Conservation (phyloP, 2,113 vertebrate species). For the Sinocyclocheilus grahami region DNA sequence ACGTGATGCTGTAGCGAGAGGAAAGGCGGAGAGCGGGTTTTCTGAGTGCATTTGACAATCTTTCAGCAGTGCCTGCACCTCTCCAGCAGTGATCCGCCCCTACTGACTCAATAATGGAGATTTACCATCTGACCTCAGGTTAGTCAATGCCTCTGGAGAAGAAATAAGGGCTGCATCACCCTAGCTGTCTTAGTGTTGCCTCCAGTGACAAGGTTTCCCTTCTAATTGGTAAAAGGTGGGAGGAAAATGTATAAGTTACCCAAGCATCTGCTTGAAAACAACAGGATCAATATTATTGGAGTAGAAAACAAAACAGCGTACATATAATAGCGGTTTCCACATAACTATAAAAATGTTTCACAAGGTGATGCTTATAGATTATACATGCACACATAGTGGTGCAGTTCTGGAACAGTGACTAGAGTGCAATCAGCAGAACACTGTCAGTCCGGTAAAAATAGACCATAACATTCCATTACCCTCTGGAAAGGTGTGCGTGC, state of each 20-base stretch:
- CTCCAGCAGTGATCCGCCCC: conserved; percentile 31
- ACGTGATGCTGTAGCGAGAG: conserved; percentile 20
- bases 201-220: neutral
- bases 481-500: conserved; percentile 30
- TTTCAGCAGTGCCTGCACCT: neutral
- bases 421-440: neutral
- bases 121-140: conserved; percentile 54
- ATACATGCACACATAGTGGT: neutral
- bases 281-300: neutral
- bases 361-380: neutral
- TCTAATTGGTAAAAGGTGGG: conserved; percentile 42
- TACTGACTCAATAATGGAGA: conserved; percentile 52
- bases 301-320: neutral
- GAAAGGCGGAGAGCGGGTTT: neutral
- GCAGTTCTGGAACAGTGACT: conserved; percentile 32
- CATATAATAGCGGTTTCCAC: neutral
- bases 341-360: neutral
- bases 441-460: conserved; percentile 16
- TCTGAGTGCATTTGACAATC: conserved; percentile 19
- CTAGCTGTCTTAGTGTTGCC: conserved; percentile 33
- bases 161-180: neutral
- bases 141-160: conserved; percentile 17
- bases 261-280: neutral
- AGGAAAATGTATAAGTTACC: neutral
- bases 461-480: conserved; percentile 38